Evolutionary conservation across 2,797 vertebrate genomes (phyloP).

Genomic region (Semaprochilodus insignis): DNA sequence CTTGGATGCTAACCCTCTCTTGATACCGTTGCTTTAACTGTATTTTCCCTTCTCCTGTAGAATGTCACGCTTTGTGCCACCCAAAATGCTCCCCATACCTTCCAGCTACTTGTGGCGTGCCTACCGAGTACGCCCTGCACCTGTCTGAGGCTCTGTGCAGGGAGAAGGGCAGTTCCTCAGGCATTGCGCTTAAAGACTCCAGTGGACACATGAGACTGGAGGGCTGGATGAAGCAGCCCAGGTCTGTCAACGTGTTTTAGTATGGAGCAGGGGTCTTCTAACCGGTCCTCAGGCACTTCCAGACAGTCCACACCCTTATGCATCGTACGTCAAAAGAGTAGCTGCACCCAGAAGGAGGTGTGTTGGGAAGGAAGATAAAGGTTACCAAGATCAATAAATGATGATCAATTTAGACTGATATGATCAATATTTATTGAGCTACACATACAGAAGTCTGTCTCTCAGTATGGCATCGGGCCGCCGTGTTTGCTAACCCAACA

Average conservation of each 20-base stretch:
- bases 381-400: too few species aligned
- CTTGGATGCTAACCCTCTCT: background rate
- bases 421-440: too few species aligned
- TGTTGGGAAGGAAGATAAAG: too few species aligned
- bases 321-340: too few species aligned
- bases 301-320: too few species aligned
- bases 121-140: constrained; percentile 91
- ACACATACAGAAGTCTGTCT: too few species aligned
- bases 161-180: constrained; percentile 90
- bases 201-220: constrained; percentile 88
- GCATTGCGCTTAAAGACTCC: constrained; percentile 89
- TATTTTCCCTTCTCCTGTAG: constrained; percentile 69
- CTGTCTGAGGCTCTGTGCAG: constrained; percentile 91
- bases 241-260: constrained; percentile 73
- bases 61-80: constrained; percentile 97
- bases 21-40: background rate
- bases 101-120: constrained; percentile 94
- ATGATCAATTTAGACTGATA: too few species aligned
- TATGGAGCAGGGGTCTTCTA: background rate
- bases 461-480: too few species aligned
- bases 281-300: too few species aligned
- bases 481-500: too few species aligned
- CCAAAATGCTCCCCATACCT: constrained; percentile 98
- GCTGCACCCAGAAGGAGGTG: too few species aligned
- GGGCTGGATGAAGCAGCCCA: constrained; percentile 98